Evolutionary conservation across 2,797 vertebrate genomes (phyloP).

Genomic region (Varecia variegata): DNA sequence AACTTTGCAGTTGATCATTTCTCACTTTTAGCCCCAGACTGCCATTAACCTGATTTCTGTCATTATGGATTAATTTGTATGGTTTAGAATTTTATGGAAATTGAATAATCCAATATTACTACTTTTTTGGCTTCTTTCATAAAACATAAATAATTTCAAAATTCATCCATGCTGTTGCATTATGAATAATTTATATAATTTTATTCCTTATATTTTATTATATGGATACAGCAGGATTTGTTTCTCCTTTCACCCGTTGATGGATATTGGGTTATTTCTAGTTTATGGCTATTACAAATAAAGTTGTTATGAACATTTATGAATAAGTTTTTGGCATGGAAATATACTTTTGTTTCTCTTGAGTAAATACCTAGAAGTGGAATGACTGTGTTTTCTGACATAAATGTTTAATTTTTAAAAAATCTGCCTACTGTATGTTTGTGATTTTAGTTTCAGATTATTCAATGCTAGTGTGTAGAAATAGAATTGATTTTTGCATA

Average conservation of each 20-base stretch:
- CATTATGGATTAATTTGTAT: neutral
- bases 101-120: neutral
- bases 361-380: neutral
- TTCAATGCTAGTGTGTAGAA: neutral
- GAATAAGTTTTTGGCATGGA: neutral
- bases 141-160: constrained; percentile 11
- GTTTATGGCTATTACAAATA: neutral
- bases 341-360: neutral
- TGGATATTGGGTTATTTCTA: neutral
- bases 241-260: neutral
- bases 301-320: neutral
- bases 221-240: neutral
- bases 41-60: neutral
- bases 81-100: constrained; percentile 3
- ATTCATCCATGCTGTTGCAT: neutral
- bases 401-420: constrained; percentile 24
- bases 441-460: constrained; percentile 17
- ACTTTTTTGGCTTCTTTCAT: neutral
- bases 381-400: neutral
- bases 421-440: neutral
- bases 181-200: neutral
- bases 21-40: neutral
- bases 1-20: neutral
- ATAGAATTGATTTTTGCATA: neutral
- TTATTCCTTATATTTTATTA: neutral